Percentiles rank a stretch among this genome's conserved stretches.
Conservation (phyloP, 2,113 vertebrate species). For the Addax nasomaculatus region DNA sequence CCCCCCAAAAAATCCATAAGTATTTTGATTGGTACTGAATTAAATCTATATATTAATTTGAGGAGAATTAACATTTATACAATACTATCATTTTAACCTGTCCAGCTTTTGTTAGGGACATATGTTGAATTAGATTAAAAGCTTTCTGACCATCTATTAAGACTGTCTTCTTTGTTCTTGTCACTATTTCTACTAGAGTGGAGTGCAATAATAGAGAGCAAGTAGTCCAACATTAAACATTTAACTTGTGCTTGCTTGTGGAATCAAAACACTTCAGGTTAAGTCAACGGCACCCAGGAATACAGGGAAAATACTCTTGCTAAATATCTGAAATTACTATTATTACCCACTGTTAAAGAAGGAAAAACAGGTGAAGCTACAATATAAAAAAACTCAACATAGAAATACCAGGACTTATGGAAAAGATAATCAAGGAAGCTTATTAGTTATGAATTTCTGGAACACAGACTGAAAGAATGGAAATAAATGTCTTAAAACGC, state of each 20-base stretch:
- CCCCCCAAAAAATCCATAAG: background rate
- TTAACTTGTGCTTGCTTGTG: background rate
- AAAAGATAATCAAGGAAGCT: background rate
- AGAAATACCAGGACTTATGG: background rate
- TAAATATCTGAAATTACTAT: background rate
- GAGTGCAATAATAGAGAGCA: background rate
- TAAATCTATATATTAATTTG: background rate
- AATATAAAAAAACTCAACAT: background rate
- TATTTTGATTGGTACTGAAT: background rate
- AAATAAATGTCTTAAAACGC: background rate
- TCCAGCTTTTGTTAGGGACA: background rate
- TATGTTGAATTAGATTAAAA: background rate
- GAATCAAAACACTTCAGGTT: background rate
- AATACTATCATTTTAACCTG: background rate
- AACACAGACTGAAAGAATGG: background rate
- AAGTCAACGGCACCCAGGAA: background rate
- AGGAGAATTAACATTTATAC: background rate
- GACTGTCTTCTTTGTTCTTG: background rate
- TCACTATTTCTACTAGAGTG: background rate
- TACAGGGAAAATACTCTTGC: background rate
- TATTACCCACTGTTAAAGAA: background rate
- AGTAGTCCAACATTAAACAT: background rate
- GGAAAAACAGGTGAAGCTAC: background rate
- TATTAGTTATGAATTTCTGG: background rate
- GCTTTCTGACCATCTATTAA: background rate